Evolutionary conservation across 2,797 vertebrate genomes (phyloP).

Genomic region (Neomorphus geoffroyi): DNA sequence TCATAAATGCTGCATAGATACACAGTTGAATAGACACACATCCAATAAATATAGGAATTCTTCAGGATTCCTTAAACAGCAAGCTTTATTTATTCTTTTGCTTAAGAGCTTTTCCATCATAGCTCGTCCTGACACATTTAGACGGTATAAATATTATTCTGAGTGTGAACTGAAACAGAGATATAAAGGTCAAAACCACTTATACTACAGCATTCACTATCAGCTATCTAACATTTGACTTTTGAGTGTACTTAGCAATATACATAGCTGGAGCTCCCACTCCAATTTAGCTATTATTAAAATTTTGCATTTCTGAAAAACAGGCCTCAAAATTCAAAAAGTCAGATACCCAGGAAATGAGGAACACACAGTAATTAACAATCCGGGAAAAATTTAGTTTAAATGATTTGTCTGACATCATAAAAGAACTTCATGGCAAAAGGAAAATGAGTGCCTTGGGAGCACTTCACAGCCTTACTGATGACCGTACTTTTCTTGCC

Average conservation of each 20-base stretch:
- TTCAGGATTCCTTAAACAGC: not conserved
- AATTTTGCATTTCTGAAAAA: not conserved
- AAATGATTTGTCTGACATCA: not conserved
- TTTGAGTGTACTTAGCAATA: not conserved
- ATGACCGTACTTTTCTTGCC: not conserved
- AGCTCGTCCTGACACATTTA: not conserved
- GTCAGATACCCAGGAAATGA: not conserved
- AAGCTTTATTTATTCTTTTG: not conserved
- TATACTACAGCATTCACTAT: not conserved
- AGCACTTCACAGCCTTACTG: not conserved
- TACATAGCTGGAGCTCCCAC: not conserved
- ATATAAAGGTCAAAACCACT: not conserved
- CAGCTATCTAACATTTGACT: not conserved
- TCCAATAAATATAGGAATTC: not conserved
- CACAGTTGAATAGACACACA: not conserved
- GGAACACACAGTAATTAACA: not conserved
- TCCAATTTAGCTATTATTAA: not conserved
- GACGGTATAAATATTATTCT: not conserved
- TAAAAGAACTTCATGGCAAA: not conserved
- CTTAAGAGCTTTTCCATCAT: not conserved
- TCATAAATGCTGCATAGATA: not conserved
- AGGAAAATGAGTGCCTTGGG: not conserved
- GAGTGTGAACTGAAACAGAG: not conserved
- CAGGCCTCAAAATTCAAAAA: not conserved
- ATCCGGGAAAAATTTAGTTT: not conserved